phyloP scores from a whole-genome alignment of 92 coral and sea anemone genomes.

The Phymanthus crucifer region DNA sequence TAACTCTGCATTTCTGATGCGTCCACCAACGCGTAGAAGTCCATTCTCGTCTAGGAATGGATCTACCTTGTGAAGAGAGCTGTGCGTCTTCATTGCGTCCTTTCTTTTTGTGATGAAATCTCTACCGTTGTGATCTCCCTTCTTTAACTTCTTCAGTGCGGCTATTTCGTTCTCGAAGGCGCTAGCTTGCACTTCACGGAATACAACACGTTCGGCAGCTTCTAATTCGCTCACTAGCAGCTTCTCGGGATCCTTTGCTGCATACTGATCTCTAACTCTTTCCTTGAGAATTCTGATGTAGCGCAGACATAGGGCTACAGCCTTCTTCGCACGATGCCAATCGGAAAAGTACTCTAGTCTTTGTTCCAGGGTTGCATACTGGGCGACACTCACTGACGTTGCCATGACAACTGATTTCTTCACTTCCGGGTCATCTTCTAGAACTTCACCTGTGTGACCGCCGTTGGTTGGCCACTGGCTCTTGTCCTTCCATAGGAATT shows the following conservation, averaged over 20 bases:
- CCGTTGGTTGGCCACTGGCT: conserved; percentile 7
- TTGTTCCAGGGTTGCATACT: neutral
- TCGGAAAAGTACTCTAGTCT: conserved; percentile 24
- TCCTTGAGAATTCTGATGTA: conserved; percentile 6
- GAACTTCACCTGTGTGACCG: neutral
- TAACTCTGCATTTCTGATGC: conserved; percentile 36
- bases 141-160: neutral
- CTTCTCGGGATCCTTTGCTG: neutral
- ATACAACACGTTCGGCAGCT: conserved; percentile 3
- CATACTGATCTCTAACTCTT: neutral
- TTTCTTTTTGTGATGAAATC: neutral
- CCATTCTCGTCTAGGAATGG: conserved; percentile 45
- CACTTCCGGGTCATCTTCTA: conserved; percentile 13
- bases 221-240: neutral
- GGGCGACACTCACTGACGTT: neutral
- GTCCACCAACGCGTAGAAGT: conserved; percentile 59
- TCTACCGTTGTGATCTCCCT: neutral
- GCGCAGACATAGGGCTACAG: conserved; percentile 13
- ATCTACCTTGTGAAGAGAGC: conserved; percentile 42
- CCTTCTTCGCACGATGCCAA: conserved; percentile 27
- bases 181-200: conserved; percentile 4
- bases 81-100: conserved; percentile 12
- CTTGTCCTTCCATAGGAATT: conserved; percentile 16
- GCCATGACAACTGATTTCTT: conserved; percentile 8
- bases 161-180: conserved; percentile 3